A percentile compares a stretch with the other conserved stretches of the same genome.
phyloP scores from a whole-genome alignment of 2,888 invertebrate genomes.

The Cheilosia soror region DNA sequence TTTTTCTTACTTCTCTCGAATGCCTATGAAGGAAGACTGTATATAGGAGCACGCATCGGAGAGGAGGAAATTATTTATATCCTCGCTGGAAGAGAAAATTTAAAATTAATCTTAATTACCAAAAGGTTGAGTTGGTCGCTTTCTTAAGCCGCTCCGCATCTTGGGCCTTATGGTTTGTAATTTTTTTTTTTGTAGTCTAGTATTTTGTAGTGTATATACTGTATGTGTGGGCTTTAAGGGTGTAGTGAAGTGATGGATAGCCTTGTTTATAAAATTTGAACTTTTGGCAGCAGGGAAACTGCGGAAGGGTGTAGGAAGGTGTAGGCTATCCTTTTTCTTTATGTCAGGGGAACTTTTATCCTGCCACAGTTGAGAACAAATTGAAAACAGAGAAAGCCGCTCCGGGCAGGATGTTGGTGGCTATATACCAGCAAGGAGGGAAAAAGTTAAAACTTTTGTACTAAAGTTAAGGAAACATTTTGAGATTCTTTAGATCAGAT shows the following conservation, averaged over 20 bases:
- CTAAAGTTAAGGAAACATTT: constrained; percentile 59
- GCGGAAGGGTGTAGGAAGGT: constrained; percentile 12
- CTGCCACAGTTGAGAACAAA: constrained; percentile 50
- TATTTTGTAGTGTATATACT: neutral
- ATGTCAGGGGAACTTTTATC: constrained; percentile 51
- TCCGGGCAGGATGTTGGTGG: constrained; percentile 27
- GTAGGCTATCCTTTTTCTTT: constrained; percentile 15
- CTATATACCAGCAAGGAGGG: neutral
- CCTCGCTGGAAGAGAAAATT: constrained; percentile 56
- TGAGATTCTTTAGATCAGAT: constrained; percentile 59
- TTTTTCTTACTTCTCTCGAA: constrained; percentile 25
- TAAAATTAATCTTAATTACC: constrained; percentile 75
- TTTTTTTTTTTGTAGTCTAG: neutral
- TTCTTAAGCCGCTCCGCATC: constrained; percentile 43
- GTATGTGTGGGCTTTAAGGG: constrained; percentile 19
- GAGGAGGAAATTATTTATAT: constrained; percentile 32
- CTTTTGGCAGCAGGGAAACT: constrained; percentile 30
- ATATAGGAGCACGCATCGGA: neutral
- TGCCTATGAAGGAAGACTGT: neutral
- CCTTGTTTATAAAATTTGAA: constrained; percentile 73
- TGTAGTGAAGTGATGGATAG: constrained; percentile 68
- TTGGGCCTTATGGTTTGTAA: constrained; percentile 21
- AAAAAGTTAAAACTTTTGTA: constrained; percentile 41
- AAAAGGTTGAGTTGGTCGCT: constrained; percentile 71
- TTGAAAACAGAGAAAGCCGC: constrained; percentile 50